phyloP scores from a whole-genome alignment of 2,113 vertebrate species.

The Dasypus novemcinctus region DNA sequence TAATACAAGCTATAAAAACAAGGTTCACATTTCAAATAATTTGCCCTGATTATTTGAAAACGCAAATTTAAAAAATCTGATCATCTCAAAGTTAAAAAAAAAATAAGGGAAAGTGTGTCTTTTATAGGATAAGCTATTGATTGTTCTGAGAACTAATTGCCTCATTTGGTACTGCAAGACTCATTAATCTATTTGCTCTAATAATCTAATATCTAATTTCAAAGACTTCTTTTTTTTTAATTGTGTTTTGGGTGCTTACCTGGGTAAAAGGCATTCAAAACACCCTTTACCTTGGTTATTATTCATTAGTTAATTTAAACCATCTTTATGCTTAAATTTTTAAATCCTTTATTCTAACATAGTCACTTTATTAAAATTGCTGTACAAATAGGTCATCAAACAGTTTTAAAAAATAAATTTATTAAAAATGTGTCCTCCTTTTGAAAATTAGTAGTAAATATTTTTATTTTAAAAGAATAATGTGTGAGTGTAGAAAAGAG shows the following conservation, averaged over 20 bases:
- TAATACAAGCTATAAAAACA: not conserved
- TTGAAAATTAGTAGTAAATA: not conserved
- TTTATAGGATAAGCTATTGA: conserved; percentile 70
- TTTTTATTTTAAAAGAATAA: not conserved
- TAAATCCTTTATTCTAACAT: not conserved
- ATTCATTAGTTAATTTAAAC: conserved; percentile 9
- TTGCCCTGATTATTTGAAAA: not conserved
- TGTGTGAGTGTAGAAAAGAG: not conserved
- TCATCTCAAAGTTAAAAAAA: conserved; percentile 35
- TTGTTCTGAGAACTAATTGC: conserved; percentile 60
- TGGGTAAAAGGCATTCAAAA: not conserved
- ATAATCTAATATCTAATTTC: not conserved
- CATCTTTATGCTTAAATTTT: not conserved
- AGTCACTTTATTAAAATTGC: not conserved
- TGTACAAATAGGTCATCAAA: not conserved
- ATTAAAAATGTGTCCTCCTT: not conserved
- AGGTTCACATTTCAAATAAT: not conserved
- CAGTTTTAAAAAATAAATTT: not conserved
- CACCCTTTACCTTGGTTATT: not conserved
- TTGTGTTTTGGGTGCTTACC: not conserved
- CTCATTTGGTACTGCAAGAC: conserved; percentile 62
- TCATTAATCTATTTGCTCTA: conserved; percentile 61
- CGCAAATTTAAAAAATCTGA: not conserved
- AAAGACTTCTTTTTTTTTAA: not conserved
- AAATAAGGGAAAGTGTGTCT: conserved; percentile 5